A percentile compares a stretch with the other conserved stretches of the same genome.
These are phyloP conservation scores for Notocelia uddmanniana DNA, from an alignment of 2,888 invertebrate genomes.

Conservation along the genomic window DNA sequence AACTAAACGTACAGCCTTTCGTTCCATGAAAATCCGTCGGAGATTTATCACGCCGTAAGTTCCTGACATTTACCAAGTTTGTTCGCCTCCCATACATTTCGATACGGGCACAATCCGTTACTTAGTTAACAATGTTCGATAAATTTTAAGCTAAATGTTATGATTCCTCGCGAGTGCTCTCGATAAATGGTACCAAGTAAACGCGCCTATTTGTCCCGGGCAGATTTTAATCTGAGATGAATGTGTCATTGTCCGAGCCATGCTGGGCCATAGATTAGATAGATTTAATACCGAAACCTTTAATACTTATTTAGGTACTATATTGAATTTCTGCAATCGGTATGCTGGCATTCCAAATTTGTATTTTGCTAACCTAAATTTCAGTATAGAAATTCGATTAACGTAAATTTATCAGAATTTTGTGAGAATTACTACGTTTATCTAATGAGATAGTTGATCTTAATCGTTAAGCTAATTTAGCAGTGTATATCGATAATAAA, in stretches of 20 bases:
- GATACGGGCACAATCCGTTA: conserved; percentile 47
- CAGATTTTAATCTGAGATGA: conserved; percentile 75
- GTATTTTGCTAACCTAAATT: conserved; percentile 39
- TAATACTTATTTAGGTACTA: conserved; percentile 35
- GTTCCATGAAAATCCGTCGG: conserved; percentile 39
- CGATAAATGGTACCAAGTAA: conserved; percentile 54
- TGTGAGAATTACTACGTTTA: conserved; percentile 17
- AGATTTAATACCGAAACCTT: conserved; percentile 43
- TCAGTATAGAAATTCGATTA: conserved; percentile 30
- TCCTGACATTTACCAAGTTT: conserved; percentile 47
- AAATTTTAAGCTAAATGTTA: conserved; percentile 49
- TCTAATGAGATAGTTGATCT: conserved; percentile 17
- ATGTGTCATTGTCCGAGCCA: conserved; percentile 67
- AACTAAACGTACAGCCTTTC: conserved; percentile 28
- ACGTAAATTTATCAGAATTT: conserved; percentile 25
- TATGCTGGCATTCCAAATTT: conserved; percentile 39
- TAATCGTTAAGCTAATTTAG: conserved; percentile 5
- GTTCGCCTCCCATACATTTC: conserved; percentile 50
- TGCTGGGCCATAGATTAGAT: conserved; percentile 50
- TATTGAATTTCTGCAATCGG: conserved; percentile 39
- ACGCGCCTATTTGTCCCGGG: conserved; percentile 70
- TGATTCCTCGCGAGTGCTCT: conserved; percentile 50
- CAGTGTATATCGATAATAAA: conserved; percentile 21
- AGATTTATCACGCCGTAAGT: conserved; percentile 40
- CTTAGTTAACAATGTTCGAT: conserved; percentile 49